Conservation (phyloP, 2,113 vertebrate genomes). For the Monarcha castaneiventris region DNA sequence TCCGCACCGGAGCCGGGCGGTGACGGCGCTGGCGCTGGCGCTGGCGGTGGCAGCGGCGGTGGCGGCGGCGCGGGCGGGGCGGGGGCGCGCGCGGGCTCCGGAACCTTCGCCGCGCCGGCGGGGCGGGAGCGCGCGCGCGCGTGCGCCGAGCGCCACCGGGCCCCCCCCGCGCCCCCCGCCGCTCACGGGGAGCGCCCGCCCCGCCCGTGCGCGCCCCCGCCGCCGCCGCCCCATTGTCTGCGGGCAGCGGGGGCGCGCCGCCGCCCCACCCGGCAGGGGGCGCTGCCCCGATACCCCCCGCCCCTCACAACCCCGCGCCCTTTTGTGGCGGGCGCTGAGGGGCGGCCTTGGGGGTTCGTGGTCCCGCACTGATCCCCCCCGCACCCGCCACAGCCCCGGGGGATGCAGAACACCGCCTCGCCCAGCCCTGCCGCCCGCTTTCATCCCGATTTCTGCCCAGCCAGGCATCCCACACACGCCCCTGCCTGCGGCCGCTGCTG, state of each 20-base stretch:
- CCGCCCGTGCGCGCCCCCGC: too few relatives aligned
- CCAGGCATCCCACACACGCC: rapidly evolving
- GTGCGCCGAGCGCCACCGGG: too few relatives aligned
- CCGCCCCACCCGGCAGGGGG: neutral
- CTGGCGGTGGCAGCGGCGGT: neutral
- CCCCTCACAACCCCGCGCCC: neutral
- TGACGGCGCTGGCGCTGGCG: too few relatives aligned
- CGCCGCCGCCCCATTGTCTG: neutral
- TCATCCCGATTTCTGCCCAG: rapidly evolving
- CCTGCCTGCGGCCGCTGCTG: neutral
- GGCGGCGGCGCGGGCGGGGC: neutral
- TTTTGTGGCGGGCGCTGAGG: neutral
- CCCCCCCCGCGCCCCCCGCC: too few relatives aligned
- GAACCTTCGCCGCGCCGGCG: too few relatives aligned
- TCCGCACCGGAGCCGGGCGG: neutral
- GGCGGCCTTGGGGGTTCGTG: neutral
- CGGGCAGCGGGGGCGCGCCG: neutral
- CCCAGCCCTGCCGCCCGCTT: too few relatives aligned
- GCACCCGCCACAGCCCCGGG: neutral
- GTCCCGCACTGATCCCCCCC: rapidly evolving
- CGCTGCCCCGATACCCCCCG: neutral
- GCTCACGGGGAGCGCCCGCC: too few relatives aligned
- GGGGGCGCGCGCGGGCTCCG: neutral
- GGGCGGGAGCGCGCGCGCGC: too few relatives aligned
- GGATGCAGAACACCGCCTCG: too few relatives aligned